Evolutionary conservation across 2,888 invertebrate genomes (phyloP).

Genomic region (Byasa hedistus): DNA sequence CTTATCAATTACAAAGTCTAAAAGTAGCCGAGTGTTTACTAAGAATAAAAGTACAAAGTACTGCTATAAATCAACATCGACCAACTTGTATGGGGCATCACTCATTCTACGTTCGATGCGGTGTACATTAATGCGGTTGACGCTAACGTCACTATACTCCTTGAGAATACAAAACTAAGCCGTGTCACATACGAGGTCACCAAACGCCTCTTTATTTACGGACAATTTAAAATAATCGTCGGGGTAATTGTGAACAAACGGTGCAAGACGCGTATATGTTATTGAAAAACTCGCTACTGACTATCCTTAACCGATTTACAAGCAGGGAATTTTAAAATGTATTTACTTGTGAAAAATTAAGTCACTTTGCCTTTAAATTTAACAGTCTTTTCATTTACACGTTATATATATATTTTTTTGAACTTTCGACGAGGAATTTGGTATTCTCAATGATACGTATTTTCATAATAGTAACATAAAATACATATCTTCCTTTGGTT

Average conservation of each 20-base stretch:
- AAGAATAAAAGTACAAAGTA: slow-evolving; percentile 20
- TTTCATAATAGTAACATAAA: too few relatives aligned
- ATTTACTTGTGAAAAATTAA: too few relatives aligned
- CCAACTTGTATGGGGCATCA: slow-evolving; percentile 18
- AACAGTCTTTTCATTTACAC: too few relatives aligned
- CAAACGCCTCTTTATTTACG: not conserved
- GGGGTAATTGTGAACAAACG: not conserved
- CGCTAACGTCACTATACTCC: slow-evolving; percentile 39
- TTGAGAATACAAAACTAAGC: slow-evolving; percentile 42
- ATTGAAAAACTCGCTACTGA: not conserved
- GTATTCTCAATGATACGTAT: too few relatives aligned
- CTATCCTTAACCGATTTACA: slow-evolving; percentile 10
- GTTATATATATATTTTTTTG: too few relatives aligned
- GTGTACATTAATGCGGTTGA: slow-evolving; percentile 26
- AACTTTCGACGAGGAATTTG: too few relatives aligned
- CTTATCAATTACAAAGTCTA: slow-evolving; percentile 4
- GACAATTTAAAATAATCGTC: not conserved
- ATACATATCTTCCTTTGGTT: too few relatives aligned
- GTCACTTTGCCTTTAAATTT: too few relatives aligned
- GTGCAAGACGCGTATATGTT: slow-evolving; percentile 1
- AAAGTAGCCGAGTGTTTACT: slow-evolving; percentile 10
- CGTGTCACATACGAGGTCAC: slow-evolving; percentile 35
- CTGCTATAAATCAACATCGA: slow-evolving; percentile 25
- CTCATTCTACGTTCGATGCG: slow-evolving; percentile 27
- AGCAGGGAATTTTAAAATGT: not conserved